These are phyloP conservation scores for Piscicola geometra DNA, from an alignment of 2,888 invertebrate genomes.

Conservation along the genomic window DNA sequence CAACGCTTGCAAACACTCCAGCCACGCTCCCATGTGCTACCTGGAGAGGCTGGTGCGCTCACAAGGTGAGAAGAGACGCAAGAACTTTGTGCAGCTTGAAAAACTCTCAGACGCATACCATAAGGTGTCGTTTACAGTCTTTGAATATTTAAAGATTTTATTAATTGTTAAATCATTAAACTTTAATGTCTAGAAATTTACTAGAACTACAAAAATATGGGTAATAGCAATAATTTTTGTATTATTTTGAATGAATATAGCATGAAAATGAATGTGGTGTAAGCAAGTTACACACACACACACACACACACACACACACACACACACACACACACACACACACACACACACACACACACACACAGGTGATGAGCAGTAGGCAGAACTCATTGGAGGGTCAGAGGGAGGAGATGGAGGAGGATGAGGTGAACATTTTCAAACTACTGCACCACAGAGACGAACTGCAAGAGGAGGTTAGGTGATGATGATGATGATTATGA, in stretches of 20 bases:
- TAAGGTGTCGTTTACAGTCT: too few species aligned
- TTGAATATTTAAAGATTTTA: too few species aligned
- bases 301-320: too few species aligned
- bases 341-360: conserved; percentile 6
- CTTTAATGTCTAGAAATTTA: too few species aligned
- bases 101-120: background rate
- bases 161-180: too few species aligned
- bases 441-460: background rate
- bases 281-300: too few species aligned
- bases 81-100: background rate
- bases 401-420: background rate
- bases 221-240: too few species aligned
- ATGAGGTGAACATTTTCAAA: background rate
- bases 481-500: too few species aligned
- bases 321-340: conserved; percentile 14
- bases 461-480: background rate
- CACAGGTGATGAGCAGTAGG: background rate
- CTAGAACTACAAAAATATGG: too few species aligned
- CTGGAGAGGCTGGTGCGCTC: background rate
- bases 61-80: background rate
- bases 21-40: background rate
- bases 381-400: too few species aligned
- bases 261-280: too few species aligned
- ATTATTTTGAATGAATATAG: too few species aligned
- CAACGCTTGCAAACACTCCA: background rate